Base-by-base conservation (phyloP, 2,113 vertebrate genomes). In the Lampris megalopsis region DNA sequence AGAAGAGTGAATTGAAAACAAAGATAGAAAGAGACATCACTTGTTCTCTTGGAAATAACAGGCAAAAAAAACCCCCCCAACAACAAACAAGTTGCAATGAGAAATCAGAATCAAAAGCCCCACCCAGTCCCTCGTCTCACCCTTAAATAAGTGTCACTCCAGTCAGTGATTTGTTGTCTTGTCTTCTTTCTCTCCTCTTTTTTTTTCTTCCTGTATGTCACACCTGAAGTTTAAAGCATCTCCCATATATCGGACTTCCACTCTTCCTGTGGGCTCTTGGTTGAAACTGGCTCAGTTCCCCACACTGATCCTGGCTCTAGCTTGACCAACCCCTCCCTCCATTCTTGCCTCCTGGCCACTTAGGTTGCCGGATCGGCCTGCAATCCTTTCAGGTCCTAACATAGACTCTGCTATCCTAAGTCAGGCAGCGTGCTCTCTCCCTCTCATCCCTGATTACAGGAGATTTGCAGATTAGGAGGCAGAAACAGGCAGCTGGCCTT, bases 381-480 rank as follows among this genome's bases (percentile, higher is more conserved):
- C 78, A 85, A 88, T 75, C 81, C 64, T 8, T 79, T 64, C 74
- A 81, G 71, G 86, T 88, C 90, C 91, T 83, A 88, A 91, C 88
- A 89, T 91, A 93, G 92, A 90, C 66, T 63, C 54, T 81, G 80
- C 79, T 66, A 73, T 86, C 71, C 84, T 92, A 94, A 91, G 79
- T 92, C 87, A 91, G 88, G 86, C 87, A 88, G 79, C 91, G 86
- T 89, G 90, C 88, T 88, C 86, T 74, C 80, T 64, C 75, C 75
- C 81, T 82, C 90, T 93, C 91, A 94, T 92, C 94, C 24, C 93
- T 75, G 88, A 93, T 94, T 95, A 95, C 48, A 86, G 89, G 89
- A 93, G 93, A 93, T 94, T 94, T 93, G 90, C 75, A 85, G 94
- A 94, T 94, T 94, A 94, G 83, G 68, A 64, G 45, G 83, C 87